Conservation (phyloP, 2,888 invertebrate genomes). For the Ophioninae sp. region DNA sequence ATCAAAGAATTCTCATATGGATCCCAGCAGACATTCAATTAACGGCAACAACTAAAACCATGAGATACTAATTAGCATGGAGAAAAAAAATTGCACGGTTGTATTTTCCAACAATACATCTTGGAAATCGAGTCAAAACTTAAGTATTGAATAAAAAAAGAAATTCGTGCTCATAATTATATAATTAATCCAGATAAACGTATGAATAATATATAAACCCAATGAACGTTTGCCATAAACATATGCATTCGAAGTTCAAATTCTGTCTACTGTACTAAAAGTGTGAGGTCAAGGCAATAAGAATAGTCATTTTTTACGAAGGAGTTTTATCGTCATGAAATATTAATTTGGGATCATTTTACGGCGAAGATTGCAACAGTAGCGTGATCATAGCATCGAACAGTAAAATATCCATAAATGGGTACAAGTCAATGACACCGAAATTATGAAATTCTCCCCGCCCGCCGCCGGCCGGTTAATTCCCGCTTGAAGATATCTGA, state of each 20-base stretch:
- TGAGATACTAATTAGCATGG: no score
- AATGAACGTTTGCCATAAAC: neutral
- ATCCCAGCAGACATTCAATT: no score
- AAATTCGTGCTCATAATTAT: no score
- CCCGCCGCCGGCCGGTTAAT: neutral
- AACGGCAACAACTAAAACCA: no score
- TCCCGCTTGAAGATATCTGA: neutral
- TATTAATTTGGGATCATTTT: no score
- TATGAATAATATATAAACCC: neutral
- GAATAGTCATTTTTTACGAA: neutral
- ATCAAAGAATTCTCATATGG: no score
- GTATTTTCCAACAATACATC: no score
- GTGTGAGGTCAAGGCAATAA: neutral
- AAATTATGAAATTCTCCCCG: constrained; percentile 38
- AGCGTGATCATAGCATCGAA: neutral
- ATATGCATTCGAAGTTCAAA: neutral
- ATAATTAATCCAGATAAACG: no score
- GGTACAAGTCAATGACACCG: constrained; percentile 53
- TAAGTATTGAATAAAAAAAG: no score
- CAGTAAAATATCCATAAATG: neutral
- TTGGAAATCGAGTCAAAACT: no score
- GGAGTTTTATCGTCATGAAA: neutral
- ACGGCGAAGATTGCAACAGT: neutral
- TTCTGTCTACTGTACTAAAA: neutral
- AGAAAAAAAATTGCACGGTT: no score